A percentile compares a stretch with the other conserved stretches of the same genome.
Evolutionary conservation across 2,797 vertebrate genomes (phyloP).

Genomic region (Argentina silus): DNA sequence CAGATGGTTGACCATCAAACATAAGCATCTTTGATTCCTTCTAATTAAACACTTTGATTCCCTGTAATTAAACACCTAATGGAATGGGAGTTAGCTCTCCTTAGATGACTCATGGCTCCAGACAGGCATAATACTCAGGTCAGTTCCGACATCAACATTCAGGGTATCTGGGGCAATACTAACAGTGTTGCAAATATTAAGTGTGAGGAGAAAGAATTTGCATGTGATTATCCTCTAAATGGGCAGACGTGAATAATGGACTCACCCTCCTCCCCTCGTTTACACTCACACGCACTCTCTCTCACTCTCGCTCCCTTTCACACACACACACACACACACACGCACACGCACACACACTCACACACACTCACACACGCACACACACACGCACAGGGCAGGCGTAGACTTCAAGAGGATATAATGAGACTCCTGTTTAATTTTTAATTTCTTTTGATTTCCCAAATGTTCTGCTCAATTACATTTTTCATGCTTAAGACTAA

Average conservation of each 20-base stretch:
- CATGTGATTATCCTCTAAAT: slow-evolving; percentile 61
- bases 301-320: slow-evolving; percentile 13
- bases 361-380: slow-evolving; percentile 12
- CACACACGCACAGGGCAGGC: slow-evolving; percentile 30
- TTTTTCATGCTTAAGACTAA: slow-evolving; percentile 18
- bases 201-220: slow-evolving; percentile 49
- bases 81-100: slow-evolving; percentile 60
- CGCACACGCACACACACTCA: slow-evolving; percentile 5
- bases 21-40: slow-evolving; percentile 74
- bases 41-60: slow-evolving; percentile 81
- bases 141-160: slow-evolving; percentile 37
- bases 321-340: slow-evolving; percentile 24
- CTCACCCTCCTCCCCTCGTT: not conserved
- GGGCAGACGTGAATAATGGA: slow-evolving; percentile 45
- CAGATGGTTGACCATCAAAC: slow-evolving; percentile 79
- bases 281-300: not conserved
- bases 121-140: slow-evolving; percentile 45
- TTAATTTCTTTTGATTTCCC: slow-evolving; percentile 46
- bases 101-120: slow-evolving; percentile 52
- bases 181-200: slow-evolving; percentile 45
- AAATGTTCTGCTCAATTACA: slow-evolving; percentile 28
- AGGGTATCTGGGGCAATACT: slow-evolving; percentile 39
- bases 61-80: slow-evolving; percentile 79
- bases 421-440: slow-evolving; percentile 40
- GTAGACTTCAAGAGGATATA: slow-evolving; percentile 24